Base-by-base conservation (phyloP, 2,797 vertebrate genomes). In the Gymnopithys bicolor region DNA sequence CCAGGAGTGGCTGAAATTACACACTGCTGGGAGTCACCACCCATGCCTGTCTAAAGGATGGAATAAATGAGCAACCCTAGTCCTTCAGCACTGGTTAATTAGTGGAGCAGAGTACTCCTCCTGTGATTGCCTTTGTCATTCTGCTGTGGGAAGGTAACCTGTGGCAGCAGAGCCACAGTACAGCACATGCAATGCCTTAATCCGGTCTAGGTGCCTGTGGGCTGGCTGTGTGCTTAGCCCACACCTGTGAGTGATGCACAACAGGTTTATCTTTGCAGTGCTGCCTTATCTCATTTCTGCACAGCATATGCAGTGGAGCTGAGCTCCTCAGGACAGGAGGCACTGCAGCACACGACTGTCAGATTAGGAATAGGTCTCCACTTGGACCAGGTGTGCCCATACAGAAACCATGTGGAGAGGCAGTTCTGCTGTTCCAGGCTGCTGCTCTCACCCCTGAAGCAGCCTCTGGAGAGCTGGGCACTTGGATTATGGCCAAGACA, bases 341-440 rank as follows among this genome's bases (percentile, higher is more conserved):
- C 23, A 28, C 33, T 19, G 37, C 23, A 46, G 21, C 2, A 0
- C 1, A 8, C 0, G 0, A 10, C 43, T 71, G 55, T 56, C 74
- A n/a, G 33, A 5, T 51, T 7, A 55, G 56, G 32, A 80, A 24
- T 24, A 64, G 48, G 37, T 87, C 70, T 53, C 12, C 46, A 52
- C 39, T 45, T 22, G 66, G 46, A 35, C 66, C 51, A 45, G 41
- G 11, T 84, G 37, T 74, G 32, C 25, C 52, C 4, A 2, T 52
- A 56, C 6, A 23, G 78, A 60, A 92, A 64, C 37, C 37, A 37
- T 0, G 0, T 35, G 33, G 55, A 53, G 28, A 16, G 49, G 10
- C 43, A 32, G 19, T 37, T 67, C 43, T 79, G 37, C 82, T 67
- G 4, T 49, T 70, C 25, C 43, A 59, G 45, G 25, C 49, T 68